These are phyloP conservation scores for Petromus typicus DNA, from an alignment of 2,113 vertebrate genomes.

Conservation along the genomic window DNA sequence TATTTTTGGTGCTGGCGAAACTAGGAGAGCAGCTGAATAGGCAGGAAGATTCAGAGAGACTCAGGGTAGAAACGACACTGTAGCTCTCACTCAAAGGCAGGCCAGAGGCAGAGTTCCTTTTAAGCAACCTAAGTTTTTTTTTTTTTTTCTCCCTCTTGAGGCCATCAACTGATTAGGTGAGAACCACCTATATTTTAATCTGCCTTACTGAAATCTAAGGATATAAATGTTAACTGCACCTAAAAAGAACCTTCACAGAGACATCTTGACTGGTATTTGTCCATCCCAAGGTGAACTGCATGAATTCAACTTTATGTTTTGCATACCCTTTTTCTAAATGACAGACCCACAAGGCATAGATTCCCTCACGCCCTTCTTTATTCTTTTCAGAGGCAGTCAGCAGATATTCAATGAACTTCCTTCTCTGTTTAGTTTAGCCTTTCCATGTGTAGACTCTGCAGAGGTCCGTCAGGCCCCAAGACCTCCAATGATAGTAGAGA, in stretches of 20 bases:
- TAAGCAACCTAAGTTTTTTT: not conserved
- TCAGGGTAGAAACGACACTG: not conserved
- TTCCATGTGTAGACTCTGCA: not conserved
- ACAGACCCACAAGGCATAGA: not conserved
- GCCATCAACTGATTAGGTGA: not conserved
- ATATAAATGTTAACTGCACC: slow-evolving; percentile 25
- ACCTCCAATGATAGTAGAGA: not conserved
- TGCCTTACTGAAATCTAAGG: not conserved
- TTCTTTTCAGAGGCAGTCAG: not conserved
- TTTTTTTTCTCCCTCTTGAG: not conserved
- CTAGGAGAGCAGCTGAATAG: not conserved
- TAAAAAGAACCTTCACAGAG: slow-evolving; percentile 31
- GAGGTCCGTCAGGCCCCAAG: not conserved
- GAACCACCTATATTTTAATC: not conserved
- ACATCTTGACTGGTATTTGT: not conserved
- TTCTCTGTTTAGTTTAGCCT: not conserved
- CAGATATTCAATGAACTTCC: not conserved
- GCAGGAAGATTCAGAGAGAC: not conserved
- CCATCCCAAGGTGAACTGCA: not conserved
- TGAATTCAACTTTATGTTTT: not conserved
- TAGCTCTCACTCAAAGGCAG: not conserved
- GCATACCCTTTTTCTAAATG: not conserved
- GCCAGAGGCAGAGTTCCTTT: not conserved
- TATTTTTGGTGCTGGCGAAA: not conserved
- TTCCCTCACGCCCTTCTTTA: not conserved